Evolutionary conservation across 1,140 invertebrate species (phyloP).

Genomic region (Dryas iulia): DNA sequence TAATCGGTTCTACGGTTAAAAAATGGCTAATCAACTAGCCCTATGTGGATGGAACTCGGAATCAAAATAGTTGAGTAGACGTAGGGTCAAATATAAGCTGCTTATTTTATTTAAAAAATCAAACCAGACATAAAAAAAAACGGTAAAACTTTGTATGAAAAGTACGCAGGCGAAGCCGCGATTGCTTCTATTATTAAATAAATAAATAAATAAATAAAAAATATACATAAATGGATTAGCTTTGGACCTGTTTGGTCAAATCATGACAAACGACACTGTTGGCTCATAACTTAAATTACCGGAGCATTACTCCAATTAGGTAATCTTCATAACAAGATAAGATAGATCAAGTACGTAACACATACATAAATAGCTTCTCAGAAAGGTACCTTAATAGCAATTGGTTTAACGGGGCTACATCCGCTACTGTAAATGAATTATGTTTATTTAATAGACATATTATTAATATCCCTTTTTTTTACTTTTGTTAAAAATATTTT

Average conservation of each 20-base stretch:
- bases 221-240: not conserved
- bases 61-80: too few relatives aligned
- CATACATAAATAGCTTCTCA: conserved; percentile 9
- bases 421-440: not conserved
- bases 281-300: not conserved
- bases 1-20: not conserved
- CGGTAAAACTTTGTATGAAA: too few relatives aligned
- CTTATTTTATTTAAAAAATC: too few relatives aligned
- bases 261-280: not conserved
- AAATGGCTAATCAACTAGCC: too few relatives aligned
- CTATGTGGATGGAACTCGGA: too few relatives aligned
- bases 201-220: too few relatives aligned
- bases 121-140: too few relatives aligned
- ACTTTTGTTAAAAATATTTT: not conserved
- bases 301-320: not conserved
- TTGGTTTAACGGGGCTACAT: conserved; percentile 6
- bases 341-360: conserved; percentile 8
- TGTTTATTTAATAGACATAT: not conserved
- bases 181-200: too few relatives aligned
- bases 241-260: not conserved
- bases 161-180: too few relatives aligned
- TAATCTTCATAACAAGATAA: conserved; percentile 7
- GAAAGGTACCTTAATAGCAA: conserved; percentile 7
- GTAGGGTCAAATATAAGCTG: too few relatives aligned
- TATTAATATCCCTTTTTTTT: too few relatives aligned